Percentiles rank a stretch among this genome's conserved stretches.
Evolutionary conservation across 2,888 invertebrate species (phyloP).

Genomic region (Aelia acuminata): DNA sequence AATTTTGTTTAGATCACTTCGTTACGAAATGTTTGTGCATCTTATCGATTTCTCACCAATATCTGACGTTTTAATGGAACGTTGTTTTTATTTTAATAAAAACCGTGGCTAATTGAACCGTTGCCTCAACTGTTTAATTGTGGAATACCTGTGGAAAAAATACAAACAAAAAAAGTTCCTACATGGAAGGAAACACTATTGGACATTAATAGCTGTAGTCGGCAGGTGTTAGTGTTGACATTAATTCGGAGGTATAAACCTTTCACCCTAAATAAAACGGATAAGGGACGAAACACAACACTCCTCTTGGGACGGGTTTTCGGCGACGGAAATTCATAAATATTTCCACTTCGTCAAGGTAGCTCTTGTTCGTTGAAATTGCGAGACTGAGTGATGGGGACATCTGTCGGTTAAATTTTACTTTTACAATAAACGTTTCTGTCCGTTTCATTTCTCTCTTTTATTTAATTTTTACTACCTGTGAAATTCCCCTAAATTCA

Average conservation of each 20-base stretch:
- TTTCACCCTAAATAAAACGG: not conserved
- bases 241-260: not conserved
- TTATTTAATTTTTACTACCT: too few relatives aligned
- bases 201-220: not conserved
- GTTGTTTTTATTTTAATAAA: too few relatives aligned
- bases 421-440: not conserved
- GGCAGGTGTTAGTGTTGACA: not conserved
- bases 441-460: not conserved
- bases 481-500: not conserved
- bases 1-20: too few relatives aligned
- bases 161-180: too few relatives aligned
- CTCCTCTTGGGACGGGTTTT: not conserved
- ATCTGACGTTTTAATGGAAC: too few relatives aligned
- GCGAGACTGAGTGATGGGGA: not conserved
- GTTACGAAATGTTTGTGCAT: too few relatives aligned
- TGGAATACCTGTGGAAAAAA: too few relatives aligned
- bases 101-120: too few relatives aligned
- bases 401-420: not conserved
- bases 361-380: not conserved
- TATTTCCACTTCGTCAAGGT: not conserved
- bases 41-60: too few relatives aligned
- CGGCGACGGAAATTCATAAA: not conserved
- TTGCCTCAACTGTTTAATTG: too few relatives aligned
- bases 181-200: not conserved
- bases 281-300: not conserved